Evolutionary conservation across 2,797 vertebrate genomes (phyloP), one percentile per base, ranked within the genome.

Genomic region (Emydoidea blandingii): DNA sequence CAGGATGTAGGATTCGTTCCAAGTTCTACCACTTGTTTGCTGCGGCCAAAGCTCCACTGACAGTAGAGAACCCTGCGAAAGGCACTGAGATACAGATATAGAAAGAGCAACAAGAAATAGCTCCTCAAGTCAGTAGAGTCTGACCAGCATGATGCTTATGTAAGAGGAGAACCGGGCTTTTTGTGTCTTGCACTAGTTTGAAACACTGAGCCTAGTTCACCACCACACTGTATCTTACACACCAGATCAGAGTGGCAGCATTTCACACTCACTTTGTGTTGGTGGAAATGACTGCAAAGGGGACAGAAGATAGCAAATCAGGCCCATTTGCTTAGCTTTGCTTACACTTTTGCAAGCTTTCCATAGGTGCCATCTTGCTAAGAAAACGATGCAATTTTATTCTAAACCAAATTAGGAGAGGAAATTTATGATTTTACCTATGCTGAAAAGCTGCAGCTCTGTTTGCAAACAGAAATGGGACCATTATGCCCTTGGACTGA

Each of bases 401-500:
- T 90, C 90, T 10, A 18, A 57, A 34, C 85, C 88, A 5, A 47
- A 54, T 57, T 78, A 79, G 57, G 83, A 57, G 1, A 0, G 50
- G 50, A 68, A 5, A 5, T 56, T 82, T 78, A 74, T 0, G 84
- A 65, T 81, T 93, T 95, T 92, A 84, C 83, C 91, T 88, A 78
- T 9, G 3, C 21, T 87, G 89, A 87, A 94, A 95, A 19, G 19
- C 4, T 65, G 54, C 65, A 84, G 1, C 81, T 54, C 74, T 79
- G 54, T 90, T 81, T 93, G 83, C 54, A 84, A 65, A 72, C 76
- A 87, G 86, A 91, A 76, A 37, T 37, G 83, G 82, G 54, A 85
- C 57, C 82, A 29, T 86, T 96, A 56, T 93, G 74, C 65, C 93
- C 87, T 96, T 96, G 94, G 94, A 96, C 94, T 86, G 88, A 95